Evolutionary conservation across 2,888 invertebrate genomes (phyloP), one percentile per base, ranked within the genome.

Genomic region (Drosophila infuscata): DNA sequence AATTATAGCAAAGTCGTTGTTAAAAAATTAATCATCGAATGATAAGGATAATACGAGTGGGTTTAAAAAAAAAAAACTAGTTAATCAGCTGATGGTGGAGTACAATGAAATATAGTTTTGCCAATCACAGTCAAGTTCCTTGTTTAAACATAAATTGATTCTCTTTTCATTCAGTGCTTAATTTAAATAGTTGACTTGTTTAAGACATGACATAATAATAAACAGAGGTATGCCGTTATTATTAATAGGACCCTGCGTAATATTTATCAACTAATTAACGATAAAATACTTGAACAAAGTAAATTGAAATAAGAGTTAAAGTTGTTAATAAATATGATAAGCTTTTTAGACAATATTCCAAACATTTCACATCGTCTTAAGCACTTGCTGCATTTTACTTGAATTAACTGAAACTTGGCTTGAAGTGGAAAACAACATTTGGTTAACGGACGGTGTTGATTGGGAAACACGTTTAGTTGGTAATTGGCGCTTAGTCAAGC

Each of bases 391-490:
- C 25, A 25, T 2, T 25, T 46, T 8, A 11, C 43, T 5, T 20
- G 25, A 46, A 25, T 3, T 46, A 20, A 46, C 20, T 43, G 11
- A 20, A 43, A 43, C 46, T 25, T 46, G 15, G 25, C 25, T 25
- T 15, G 15, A 46, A 8, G 46, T 25, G 7, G 4, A 15, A 8
- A 25, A 15, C 15, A 20, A 8, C 46, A 46, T 8, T 46, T 63
- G 33, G n/a, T 33, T 38, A 38, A 17, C 53, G 32, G 12, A 5
- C 9, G 38, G 30, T 36, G 30, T 36, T 80, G 72, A 77, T 81
- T 53, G 32, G 51, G 65, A 81, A 77, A 68, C 54, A 43, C 61
- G 72, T 59, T 72, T 53, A 59, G 59, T 57, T 62, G 46, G 20
- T 25, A 25, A 46, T 46, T 46, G 46, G 46, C 25, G 79, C 35